Conservation (phyloP, 2,888 invertebrate species). For the Gonocerus acuteangulatus region DNA sequence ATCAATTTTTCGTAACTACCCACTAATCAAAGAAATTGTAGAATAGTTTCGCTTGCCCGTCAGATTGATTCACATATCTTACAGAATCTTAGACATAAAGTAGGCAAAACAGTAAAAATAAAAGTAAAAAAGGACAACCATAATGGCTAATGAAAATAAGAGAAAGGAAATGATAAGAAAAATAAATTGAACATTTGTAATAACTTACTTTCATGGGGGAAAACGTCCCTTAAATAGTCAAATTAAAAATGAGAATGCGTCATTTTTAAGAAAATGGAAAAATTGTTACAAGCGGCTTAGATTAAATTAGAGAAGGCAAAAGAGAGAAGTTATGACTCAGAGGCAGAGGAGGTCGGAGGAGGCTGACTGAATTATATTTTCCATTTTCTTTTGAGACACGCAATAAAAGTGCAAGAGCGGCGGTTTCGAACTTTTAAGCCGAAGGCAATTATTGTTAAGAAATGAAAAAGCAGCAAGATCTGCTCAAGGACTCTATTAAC, state of each 20-base stretch:
- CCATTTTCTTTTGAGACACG: conserved; percentile 11
- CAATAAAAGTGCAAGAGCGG: conserved; percentile 14
- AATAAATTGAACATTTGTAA: too few species aligned
- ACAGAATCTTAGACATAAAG: too few species aligned
- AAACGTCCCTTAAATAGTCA: background rate
- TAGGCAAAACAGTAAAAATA: too few species aligned
- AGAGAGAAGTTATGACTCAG: background rate
- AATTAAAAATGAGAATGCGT: background rate
- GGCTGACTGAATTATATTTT: background rate
- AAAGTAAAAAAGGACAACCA: too few species aligned
- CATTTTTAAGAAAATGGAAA: background rate
- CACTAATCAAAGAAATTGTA: too few species aligned
- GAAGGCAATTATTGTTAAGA: conserved; percentile 15
- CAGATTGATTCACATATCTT: too few species aligned
- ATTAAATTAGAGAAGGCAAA: background rate
- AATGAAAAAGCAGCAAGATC: conserved; percentile 1
- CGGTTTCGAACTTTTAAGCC: background rate
- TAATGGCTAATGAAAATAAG: too few species aligned
- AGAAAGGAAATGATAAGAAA: too few species aligned
- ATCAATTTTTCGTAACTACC: too few species aligned
- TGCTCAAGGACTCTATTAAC: conserved; percentile 6
- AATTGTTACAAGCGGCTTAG: background rate
- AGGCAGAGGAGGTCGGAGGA: background rate
- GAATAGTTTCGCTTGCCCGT: too few species aligned
- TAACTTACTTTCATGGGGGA: background rate